These are phyloP conservation scores for Liasis olivaceus DNA, from an alignment of 2,797 vertebrate genomes.

Conservation along the genomic window DNA sequence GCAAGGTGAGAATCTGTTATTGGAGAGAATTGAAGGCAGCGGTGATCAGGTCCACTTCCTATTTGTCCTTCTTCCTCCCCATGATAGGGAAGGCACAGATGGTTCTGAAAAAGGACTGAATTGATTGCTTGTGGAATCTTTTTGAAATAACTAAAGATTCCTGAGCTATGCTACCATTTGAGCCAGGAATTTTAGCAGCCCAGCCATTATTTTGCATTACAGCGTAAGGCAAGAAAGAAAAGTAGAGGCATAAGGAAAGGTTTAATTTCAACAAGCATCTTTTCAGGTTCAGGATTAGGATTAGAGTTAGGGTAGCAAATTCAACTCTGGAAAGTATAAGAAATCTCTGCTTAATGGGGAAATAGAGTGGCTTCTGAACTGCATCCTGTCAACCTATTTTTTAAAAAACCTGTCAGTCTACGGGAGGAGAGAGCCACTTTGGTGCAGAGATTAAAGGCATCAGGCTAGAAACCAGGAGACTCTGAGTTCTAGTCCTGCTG, in stretches of 20 bases:
- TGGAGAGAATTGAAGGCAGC: not conserved
- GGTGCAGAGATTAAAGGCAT: not conserved
- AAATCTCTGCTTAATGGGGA: not conserved
- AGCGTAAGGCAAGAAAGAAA: not conserved
- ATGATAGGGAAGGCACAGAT: not conserved
- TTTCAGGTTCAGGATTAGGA: not conserved
- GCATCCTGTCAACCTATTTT: not conserved
- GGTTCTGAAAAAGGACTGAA: not conserved
- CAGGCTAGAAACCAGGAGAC: not conserved
- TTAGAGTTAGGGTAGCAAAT: not conserved
- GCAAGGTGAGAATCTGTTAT: not conserved
- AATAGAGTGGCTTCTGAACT: not conserved
- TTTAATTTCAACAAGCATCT: not conserved
- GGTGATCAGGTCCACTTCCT: not conserved
- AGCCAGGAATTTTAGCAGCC: not conserved
- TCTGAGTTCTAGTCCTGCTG: not conserved
- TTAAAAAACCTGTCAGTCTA: not conserved
- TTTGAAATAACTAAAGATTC: not conserved
- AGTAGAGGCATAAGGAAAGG: no score
- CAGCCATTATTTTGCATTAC: not conserved
- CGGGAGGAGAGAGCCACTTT: not conserved
- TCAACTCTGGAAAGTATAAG: not conserved
- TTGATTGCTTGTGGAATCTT: not conserved
- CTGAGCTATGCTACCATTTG: not conserved
- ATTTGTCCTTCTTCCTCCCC: not conserved